A percentile compares a stretch with the other conserved stretches of the same genome.
Evolutionary conservation across 2,113 vertebrate species (phyloP).

Genomic region (Leucosticte australis): DNA sequence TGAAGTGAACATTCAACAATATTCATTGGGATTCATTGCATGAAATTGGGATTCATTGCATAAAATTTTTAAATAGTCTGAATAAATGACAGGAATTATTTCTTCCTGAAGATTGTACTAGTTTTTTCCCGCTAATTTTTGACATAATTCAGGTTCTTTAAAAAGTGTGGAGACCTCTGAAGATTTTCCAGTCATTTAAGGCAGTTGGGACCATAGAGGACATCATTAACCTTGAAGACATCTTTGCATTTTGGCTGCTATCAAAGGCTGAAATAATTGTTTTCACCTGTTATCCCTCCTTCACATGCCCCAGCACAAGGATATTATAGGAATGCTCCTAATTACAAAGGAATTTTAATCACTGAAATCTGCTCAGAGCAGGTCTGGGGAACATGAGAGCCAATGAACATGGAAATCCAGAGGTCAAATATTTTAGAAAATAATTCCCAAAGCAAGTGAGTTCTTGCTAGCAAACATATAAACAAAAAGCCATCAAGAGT

Average conservation of each 20-base stretch:
- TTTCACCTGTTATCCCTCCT: not conserved
- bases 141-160: not conserved
- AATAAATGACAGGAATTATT: not conserved
- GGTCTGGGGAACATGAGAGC: not conserved
- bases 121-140: not conserved
- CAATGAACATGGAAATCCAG: not conserved
- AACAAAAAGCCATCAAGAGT: not conserved
- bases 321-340: not conserved
- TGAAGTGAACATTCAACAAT: not conserved
- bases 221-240: not conserved
- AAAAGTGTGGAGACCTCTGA: not conserved
- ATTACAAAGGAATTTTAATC: constrained; percentile 8
- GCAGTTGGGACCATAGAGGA: not conserved
- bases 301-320: not conserved
- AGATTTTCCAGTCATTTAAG: not conserved
- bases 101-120: not conserved
- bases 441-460: not conserved
- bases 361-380: not conserved
- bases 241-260: not conserved
- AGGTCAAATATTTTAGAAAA: not conserved
- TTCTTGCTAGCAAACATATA: not conserved
- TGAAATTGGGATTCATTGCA: not conserved
- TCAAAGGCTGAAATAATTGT: not conserved
- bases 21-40: not conserved
- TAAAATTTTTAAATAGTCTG: not conserved